Conservation (phyloP, 2,888 invertebrate species). For the Drosophila anomalata region DNA sequence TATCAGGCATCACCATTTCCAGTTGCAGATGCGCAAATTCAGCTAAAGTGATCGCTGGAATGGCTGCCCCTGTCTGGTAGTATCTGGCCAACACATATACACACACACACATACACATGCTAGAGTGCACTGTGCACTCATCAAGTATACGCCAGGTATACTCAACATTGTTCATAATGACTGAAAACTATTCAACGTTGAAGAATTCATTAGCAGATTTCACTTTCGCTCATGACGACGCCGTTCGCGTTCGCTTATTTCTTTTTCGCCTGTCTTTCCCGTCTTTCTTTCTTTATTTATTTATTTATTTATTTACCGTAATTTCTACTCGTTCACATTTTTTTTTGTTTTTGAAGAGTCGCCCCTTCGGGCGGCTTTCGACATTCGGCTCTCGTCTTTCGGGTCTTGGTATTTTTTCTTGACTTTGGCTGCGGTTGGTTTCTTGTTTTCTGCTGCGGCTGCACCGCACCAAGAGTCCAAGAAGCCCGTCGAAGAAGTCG, state of each 20-base stretch:
- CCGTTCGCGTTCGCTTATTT: constrained; percentile 67
- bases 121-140: constrained; percentile 34
- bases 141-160: constrained; percentile 57
- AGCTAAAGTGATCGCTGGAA: constrained; percentile 35
- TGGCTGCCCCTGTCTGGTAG: constrained; percentile 29
- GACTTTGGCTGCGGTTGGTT: constrained; percentile 51
- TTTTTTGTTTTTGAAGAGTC: constrained; percentile 15
- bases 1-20: constrained; percentile 33
- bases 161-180: constrained; percentile 68
- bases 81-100: constrained; percentile 28
- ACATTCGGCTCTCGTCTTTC: constrained; percentile 22
- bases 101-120: background rate
- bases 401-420: constrained; percentile 45
- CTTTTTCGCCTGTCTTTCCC: constrained; percentile 44
- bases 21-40: constrained; percentile 50
- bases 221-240: constrained; percentile 83
- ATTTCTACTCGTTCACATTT: constrained; percentile 79
- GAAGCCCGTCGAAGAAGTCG: constrained; percentile 59
- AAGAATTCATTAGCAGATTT: constrained; percentile 83
- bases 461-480: constrained; percentile 27
- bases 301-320: constrained; percentile 75
- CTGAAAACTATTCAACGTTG: constrained; percentile 82
- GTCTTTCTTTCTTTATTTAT: constrained; percentile 52
- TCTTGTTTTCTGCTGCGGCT: constrained; percentile 48
- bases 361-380: constrained; percentile 23